Conservation (phyloP, 2,888 invertebrate species). For the Charanyca ferruginea region DNA sequence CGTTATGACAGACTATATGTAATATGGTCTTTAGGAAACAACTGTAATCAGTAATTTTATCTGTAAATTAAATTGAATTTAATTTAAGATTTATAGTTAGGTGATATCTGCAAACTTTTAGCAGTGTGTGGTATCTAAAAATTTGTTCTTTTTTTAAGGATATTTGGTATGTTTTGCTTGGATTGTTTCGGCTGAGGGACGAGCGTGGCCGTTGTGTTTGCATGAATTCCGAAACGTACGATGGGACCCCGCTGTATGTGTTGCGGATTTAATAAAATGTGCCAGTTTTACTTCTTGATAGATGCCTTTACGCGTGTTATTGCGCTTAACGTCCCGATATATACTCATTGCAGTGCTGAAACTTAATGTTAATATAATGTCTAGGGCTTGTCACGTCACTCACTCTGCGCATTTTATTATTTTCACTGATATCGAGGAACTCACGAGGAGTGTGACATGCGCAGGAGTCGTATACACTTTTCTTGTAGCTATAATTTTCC, state of each 20-base stretch:
- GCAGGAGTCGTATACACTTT: conserved; percentile 40
- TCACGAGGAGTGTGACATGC: conserved; percentile 51
- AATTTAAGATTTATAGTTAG: conserved; percentile 87
- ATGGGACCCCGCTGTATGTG: conserved; percentile 70
- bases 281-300: conserved; percentile 63
- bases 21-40: conserved; percentile 85
- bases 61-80: conserved; percentile 85
- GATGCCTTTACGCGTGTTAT: conserved; percentile 70
- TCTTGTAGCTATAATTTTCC: conserved; percentile 64
- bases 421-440: conserved; percentile 22
- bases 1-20: conserved; percentile 83
- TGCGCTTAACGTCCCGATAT: conserved; percentile 66
- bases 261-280: conserved; percentile 55
- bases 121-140: conserved; percentile 75
- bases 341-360: conserved; percentile 57
- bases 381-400: conserved; percentile 59
- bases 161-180: conserved; percentile 76
- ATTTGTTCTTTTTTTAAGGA: conserved; percentile 76
- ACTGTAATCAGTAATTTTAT: conserved; percentile 84
- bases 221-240: conserved; percentile 82
- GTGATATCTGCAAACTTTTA: conserved; percentile 80
- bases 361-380: conserved; percentile 43
- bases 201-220: conserved; percentile 69
- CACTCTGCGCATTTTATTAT: conserved; percentile 37
- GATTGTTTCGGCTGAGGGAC: conserved; percentile 72